A percentile compares a stretch with the other conserved stretches of the same genome.
phyloP scores from a whole-genome alignment of 2,888 invertebrate species.

The Hyposoter didymator region DNA sequence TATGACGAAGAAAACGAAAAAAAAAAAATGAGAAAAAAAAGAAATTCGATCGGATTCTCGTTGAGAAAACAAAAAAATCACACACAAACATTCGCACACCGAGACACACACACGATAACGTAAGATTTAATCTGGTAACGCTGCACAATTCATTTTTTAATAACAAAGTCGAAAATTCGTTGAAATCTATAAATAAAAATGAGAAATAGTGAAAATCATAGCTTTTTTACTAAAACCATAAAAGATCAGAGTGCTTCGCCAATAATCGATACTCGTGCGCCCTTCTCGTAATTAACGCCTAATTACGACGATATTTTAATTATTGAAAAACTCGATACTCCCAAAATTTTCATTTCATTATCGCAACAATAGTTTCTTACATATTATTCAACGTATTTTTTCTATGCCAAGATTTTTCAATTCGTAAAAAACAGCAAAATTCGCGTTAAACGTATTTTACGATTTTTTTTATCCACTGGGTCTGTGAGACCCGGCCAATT shows the following conservation, averaged over 20 bases:
- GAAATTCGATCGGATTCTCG: constrained; percentile 51
- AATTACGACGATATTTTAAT: constrained; percentile 29
- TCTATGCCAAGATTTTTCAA: neutral
- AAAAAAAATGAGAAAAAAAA: constrained; percentile 12
- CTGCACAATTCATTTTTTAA: constrained; percentile 36
- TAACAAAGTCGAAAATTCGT: constrained; percentile 13
- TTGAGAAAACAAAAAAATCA: constrained; percentile 33
- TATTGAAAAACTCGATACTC: neutral
- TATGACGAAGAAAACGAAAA: constrained; percentile 39
- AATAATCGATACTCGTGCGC: constrained; percentile 44
- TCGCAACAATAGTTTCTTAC: neutral
- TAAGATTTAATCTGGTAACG: constrained; percentile 2
- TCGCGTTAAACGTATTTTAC: neutral
- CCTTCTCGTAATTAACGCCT: constrained; percentile 29
- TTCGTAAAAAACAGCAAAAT: neutral
- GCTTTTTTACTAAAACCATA: constrained; percentile 60
- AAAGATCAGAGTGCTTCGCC: constrained; percentile 57
- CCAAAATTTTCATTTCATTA: neutral
- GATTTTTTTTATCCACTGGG: neutral
- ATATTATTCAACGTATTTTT: neutral
- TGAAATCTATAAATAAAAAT: constrained; percentile 37
- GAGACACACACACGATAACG: constrained; percentile 23
- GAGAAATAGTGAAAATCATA: constrained; percentile 52
- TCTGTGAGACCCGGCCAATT: too few relatives aligned
- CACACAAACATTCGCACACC: constrained; percentile 15